Base-by-base conservation (phyloP, 2,888 invertebrate species). In the Alloplasta piceator region DNA sequence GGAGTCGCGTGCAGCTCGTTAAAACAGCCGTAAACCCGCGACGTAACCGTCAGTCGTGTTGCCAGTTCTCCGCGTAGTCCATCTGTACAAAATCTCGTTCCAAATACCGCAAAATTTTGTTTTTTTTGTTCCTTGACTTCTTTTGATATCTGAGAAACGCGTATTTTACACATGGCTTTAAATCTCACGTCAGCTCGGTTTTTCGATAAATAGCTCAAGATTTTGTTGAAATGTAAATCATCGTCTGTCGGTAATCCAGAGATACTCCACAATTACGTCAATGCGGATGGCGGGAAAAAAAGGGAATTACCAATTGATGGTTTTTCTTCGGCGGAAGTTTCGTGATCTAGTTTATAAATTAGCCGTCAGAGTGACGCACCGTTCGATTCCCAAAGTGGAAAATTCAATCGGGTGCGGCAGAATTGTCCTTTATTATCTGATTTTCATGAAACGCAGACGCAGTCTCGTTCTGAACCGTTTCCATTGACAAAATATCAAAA, bases 1-100 rank as follows among this genome's bases (percentile, higher is more conserved):
- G 87, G 90, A 91, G 90, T 92, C 91, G 92, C 91, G 90, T 92
- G 92, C 90, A 90, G 89, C 90, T 91, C 92, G 92, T 92, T 92
- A 92, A 92, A 92, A 90, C 88, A 89, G 90, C 89, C 89, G 88
- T 91, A 91, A 91, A 91, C 88, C 75, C 89, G 26, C 26, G 86
- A 90, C 89, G 89, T 90, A 90, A 91, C 89, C 89, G 87, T 87
- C 87, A 87, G 86, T 84, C 84, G 86, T 84, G 85, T 85, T 84
- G 84, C 83, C 77, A 80, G 82, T 82, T 80, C 50, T 63, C 76
- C 63, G 68, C 67, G 64, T 78, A 78, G 58, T 71, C 70, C 77
- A 52, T 68, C 78, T 75, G 78, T 78, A 56, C 64, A 55, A 72
- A 82, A 80, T 80, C 80, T 75, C 81, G 76, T 80, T 79, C 78